These are phyloP conservation scores for Chamaea fasciata DNA, from an alignment of 2,113 vertebrate species.

Conservation along the genomic window DNA sequence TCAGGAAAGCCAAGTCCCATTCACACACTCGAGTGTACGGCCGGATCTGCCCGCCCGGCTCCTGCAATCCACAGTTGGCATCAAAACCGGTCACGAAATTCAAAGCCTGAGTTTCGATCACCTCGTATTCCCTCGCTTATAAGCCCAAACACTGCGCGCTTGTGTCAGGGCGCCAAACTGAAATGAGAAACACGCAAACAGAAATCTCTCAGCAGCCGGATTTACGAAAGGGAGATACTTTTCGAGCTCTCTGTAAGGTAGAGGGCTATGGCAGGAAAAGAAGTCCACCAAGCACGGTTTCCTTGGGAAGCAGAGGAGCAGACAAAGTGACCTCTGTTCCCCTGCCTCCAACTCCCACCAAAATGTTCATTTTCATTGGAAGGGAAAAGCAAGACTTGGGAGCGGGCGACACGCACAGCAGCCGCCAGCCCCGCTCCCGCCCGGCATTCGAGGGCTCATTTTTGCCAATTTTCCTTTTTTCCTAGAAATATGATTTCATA, in stretches of 20 bases:
- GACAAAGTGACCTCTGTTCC: conserved; percentile 64
- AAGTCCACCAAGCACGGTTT: background rate
- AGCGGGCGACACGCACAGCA: background rate
- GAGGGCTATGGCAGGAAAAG: background rate
- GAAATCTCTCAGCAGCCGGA: background rate
- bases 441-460: background rate
- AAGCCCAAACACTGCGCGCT: background rate
- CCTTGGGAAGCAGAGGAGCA: background rate
- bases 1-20: background rate
- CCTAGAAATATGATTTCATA: background rate
- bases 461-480: background rate
- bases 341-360: conserved; percentile 20
- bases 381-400: conserved; percentile 18
- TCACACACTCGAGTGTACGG: background rate
- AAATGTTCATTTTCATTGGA: conserved; percentile 50
- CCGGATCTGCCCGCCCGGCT: background rate
- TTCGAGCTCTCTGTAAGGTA: background rate
- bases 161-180: background rate
- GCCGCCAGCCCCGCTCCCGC: background rate
- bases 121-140: background rate
- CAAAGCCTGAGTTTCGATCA: background rate
- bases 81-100: background rate
- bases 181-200: background rate
- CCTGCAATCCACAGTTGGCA: background rate
- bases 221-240: background rate